A percentile compares a stretch with the other conserved stretches of the same genome.
phyloP scores from a whole-genome alignment of 2,797 vertebrate genomes.

The Diceros bicornis region DNA sequence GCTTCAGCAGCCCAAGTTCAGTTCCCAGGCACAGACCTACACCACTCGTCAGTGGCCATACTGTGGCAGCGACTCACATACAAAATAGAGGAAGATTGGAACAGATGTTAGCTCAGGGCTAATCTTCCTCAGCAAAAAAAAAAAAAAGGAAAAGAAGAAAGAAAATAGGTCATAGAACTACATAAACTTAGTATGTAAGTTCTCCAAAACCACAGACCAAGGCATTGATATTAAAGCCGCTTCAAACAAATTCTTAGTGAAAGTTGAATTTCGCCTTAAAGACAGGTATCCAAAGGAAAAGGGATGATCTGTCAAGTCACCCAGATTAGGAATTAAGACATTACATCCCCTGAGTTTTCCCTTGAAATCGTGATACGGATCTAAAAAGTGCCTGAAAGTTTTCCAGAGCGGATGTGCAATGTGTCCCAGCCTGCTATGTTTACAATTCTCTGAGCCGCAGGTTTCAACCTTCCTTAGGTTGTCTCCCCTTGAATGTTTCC shows the following conservation, averaged over 20 bases:
- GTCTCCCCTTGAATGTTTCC: not conserved
- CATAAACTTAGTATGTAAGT: not conserved
- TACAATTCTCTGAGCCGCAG: not conserved
- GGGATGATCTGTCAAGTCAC: not conserved
- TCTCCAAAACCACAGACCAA: slow-evolving; percentile 7
- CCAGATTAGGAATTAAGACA: not conserved
- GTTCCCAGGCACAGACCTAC: too few relatives aligned
- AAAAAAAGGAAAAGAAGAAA: not conserved
- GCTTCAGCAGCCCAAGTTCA: too few relatives aligned
- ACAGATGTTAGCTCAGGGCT: too few relatives aligned
- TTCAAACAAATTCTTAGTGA: not conserved
- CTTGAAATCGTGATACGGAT: not conserved
- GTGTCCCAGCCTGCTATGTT: not conserved
- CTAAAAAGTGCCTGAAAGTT: not conserved
- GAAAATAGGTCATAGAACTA: not conserved
- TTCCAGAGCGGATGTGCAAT: not conserved
- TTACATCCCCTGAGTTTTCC: not conserved
- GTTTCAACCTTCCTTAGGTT: not conserved
- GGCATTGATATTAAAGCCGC: not conserved
- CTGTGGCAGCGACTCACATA: too few relatives aligned
- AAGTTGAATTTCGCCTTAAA: not conserved
- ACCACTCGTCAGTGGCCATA: too few relatives aligned
- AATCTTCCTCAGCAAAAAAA: too few relatives aligned
- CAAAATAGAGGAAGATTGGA: too few relatives aligned
- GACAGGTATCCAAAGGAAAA: not conserved